Conservation (phyloP, 2,113 vertebrate species). For the Elephantulus edwardii region DNA sequence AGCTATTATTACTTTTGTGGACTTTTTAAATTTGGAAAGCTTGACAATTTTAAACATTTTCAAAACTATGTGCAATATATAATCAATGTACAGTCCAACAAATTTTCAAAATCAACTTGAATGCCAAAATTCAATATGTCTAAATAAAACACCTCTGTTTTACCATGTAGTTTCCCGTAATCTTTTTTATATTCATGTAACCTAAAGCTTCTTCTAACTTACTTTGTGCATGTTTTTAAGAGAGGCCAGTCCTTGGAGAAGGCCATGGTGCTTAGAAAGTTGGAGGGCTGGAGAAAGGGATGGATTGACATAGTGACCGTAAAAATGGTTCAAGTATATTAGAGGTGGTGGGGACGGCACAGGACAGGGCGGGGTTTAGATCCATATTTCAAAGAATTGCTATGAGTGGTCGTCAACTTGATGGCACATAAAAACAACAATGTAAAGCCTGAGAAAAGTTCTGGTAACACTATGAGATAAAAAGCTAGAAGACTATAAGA, state of each 20-base stretch:
- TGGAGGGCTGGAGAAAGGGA: no score
- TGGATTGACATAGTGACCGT: no score
- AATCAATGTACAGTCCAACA: neutral
- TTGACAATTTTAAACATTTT: neutral
- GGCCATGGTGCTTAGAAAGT: no score
- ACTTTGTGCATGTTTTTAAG: no score
- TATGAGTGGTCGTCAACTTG: no score
- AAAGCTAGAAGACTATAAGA: neutral
- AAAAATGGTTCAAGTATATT: no score
- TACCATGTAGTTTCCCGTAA: neutral
- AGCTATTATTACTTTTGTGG: conserved; percentile 9
- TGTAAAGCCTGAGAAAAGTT: neutral
- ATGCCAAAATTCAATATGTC: neutral
- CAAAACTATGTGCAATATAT: neutral
- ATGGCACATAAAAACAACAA: no score
- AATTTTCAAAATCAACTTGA: conserved; percentile 21
- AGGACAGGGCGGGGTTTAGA: no score
- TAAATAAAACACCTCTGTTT: neutral
- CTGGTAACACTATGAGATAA: neutral
- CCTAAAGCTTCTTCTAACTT: neutral
- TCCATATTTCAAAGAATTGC: no score
- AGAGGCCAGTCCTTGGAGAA: no score
- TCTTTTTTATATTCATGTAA: neutral
- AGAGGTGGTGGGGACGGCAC: no score
- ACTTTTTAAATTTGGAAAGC: conserved; percentile 14